Base-by-base conservation (phyloP, 2,888 invertebrate genomes). In the Chalcis sispes region DNA sequence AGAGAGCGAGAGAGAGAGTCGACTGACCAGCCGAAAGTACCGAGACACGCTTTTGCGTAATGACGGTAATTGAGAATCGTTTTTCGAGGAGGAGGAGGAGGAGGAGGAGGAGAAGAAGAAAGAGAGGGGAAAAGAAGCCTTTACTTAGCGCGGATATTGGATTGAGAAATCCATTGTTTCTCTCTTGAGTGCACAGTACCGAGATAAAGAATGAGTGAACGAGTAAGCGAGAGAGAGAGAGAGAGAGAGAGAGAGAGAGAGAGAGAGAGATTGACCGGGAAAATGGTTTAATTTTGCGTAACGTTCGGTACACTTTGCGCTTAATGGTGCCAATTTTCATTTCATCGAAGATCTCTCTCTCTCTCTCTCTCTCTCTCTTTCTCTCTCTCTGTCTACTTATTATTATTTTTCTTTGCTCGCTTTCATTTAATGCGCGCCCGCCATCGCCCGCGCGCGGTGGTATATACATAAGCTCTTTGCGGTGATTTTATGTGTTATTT, bases 31-130 rank as follows among this genome's bases (percentile, higher is more conserved):
- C 25, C 56, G 58, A 72, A 72, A 72, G 72, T 69, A 77, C 69
- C 72, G 73, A 70, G 77, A 77, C 70, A 73, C 79, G 77, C 78
- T 78, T 79, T 80, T 80, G 79, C 77, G 82, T 82, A 82, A 82
- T 82, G 79, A 82, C 82, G 77, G 78, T 79, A 82, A 81, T 82
- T 79, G 80, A 80, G 81, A 66, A 79, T 75, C 79, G 74, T 77
- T 80, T 80, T 70, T 46, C 0, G 4, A 18, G 32, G 20, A 52
- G 65, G 32, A 18, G 15, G 67, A 46, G 15, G 42, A 32, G n/a
- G n/a, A n/a, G n/a, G n/a, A n/a, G n/a, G n/a, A n/a, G n/a, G n/a
- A n/a, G n/a, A n/a, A n/a, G n/a, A n/a, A n/a, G n/a, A n/a, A n/a
- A n/a, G n/a, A n/a, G n/a, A n/a, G n/a, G n/a, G n/a, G n/a, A n/a